Base-by-base conservation (phyloP, 1,140 invertebrate species). In the Harpegnathos saltator region DNA sequence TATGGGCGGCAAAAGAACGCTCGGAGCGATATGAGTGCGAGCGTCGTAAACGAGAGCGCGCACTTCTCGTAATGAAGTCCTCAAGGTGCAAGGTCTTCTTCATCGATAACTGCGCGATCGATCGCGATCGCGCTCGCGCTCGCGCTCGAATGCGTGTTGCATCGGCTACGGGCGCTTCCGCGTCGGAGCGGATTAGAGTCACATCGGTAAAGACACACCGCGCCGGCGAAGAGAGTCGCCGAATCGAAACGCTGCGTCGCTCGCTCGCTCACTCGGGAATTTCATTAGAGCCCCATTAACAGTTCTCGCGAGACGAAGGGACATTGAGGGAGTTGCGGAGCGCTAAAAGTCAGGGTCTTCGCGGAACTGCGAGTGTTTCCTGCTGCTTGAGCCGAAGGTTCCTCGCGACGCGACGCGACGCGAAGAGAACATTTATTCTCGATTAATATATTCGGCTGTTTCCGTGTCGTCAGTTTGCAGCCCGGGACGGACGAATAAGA, bases 41-140 rank as follows among this genome's bases (percentile, higher is more conserved):
- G 7, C 33, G 33, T 33, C 33, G 33, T 7, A 66, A 80, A 54
- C 17, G 48, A 48, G 33, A 3, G n/a, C 0, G 14, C 15, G 68
- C 44, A 15, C 19, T 81, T 22, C 14, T 26, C 12, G 4, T 63
- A 44, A 24, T 3, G 1, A 59, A 54, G 38, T 71, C 19, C 22
- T 77, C 63, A 73, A 85, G 78, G 61, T 82, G 59, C 82, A 88
- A 88, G 77, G 72, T 26, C 65, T 38, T 72, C 29, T 33, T 22
- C n/a, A 5, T 24, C 58, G 1, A 50, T 38, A 65, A 71, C 71
- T 69, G 15, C 15, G 19, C 54, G 54, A 24, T 83, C 54, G 59
- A 77, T 38, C 58, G 48, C 14, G n/a, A n/a, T n/a, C n/a, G n/a
- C n/a, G n/a, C n/a, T 65, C 9, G 3, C 19, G 29, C 54, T 61